A percentile compares a stretch with the other conserved stretches of the same genome.
Conservation (phyloP, 35 echinoderm and acorn worm genomes). For the Hemicentrotus pulcherrimus region DNA sequence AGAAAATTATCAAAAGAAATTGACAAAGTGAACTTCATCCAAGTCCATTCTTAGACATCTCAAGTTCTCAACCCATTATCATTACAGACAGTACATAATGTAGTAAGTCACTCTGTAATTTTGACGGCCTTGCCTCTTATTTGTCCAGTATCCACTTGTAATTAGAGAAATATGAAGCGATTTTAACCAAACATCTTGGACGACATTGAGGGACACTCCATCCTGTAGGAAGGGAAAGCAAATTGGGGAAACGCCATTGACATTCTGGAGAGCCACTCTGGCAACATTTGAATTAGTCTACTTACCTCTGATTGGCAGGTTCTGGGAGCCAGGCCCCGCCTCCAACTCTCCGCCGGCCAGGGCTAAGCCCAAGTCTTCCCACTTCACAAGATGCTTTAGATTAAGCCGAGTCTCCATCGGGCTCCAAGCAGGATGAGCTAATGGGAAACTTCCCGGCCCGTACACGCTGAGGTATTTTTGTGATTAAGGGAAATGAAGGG, state of each 20-base stretch:
- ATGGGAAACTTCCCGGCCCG: slow-evolving; percentile 49
- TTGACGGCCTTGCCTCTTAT: not conserved
- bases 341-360: not conserved
- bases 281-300: slow-evolving; percentile 33
- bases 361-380: slow-evolving; percentile 40
- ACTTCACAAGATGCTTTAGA: slow-evolving; percentile 22
- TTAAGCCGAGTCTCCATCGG: slow-evolving; percentile 29
- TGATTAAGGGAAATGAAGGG: slow-evolving; percentile 43
- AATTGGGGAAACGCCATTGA: not conserved
- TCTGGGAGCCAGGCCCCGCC: slow-evolving; percentile 8
- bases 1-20: too few species aligned
- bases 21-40: too few species aligned
- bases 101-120: not conserved
- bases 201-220: not conserved
- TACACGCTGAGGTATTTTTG: slow-evolving; percentile 47
- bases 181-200: slow-evolving; percentile 4
- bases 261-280: slow-evolving; percentile 6
- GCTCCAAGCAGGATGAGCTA: slow-evolving; percentile 11
- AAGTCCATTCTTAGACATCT: too few species aligned
- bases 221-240: not conserved
- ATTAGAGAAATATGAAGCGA: not conserved
- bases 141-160: not conserved
- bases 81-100: too few species aligned
- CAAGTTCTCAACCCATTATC: too few species aligned
- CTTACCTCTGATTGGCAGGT: slow-evolving; percentile 32